A percentile compares a stretch with the other conserved stretches of the same genome.
Conservation (phyloP, 2,113 vertebrate species). For the Bujurquina vittata region DNA sequence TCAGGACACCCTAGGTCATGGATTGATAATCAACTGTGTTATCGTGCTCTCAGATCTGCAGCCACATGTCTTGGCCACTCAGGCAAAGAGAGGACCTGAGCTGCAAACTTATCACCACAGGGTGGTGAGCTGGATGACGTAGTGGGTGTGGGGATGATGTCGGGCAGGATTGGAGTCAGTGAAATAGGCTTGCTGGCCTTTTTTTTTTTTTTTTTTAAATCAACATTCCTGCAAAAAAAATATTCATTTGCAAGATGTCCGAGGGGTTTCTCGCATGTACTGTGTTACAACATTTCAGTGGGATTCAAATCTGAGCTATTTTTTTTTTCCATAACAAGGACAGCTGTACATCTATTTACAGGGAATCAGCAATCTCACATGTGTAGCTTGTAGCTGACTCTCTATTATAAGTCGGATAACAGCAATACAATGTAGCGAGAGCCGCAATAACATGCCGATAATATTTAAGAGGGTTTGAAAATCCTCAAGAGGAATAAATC, state of each 20-base stretch:
- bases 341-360: constrained; percentile 24
- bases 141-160: too few relatives aligned
- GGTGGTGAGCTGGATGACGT: neutral
- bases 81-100: neutral
- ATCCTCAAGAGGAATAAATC: constrained; percentile 75
- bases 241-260: neutral
- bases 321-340: neutral
- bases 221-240: neutral
- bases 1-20: neutral
- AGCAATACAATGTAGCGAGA: constrained; percentile 54
- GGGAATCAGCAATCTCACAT: constrained; percentile 30
- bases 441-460: constrained; percentile 62
- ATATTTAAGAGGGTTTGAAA: constrained; percentile 73
- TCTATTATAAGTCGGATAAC: constrained; percentile 58
- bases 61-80: neutral
- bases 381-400: constrained; percentile 23
- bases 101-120: neutral
- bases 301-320: constrained; percentile 4
- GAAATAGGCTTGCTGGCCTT: neutral
- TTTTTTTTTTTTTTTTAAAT: too few relatives aligned
- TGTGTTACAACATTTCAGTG: neutral
- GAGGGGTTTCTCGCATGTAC: neutral
- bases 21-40: neutral
- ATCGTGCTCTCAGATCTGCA: neutral
- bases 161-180: neutral